Base-by-base conservation (phyloP, 2,113 vertebrate genomes). In the Erinaceus europaeus region DNA sequence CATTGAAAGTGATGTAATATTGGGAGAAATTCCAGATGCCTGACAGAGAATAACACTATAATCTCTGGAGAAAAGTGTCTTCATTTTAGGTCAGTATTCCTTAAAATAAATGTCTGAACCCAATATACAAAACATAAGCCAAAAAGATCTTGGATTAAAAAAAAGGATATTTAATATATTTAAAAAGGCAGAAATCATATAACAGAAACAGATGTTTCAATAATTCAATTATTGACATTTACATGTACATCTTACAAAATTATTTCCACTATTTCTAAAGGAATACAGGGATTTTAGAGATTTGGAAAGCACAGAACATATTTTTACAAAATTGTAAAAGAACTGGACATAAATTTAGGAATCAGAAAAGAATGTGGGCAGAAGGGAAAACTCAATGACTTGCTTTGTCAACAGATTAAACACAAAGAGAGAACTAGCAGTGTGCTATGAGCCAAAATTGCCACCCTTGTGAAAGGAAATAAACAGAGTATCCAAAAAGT, bases 211-310 rank as follows among this genome's bases (percentile, higher is more conserved):
- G 32, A 73, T 59, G 2, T 55, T 83, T 78, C 2, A 42, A 84
- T 25, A 82, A 84, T 62, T 80, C 27, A 88, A 25, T 40, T 29
- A 53, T n/a, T 78, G 32, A n/a, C 77, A 82, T 85, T 34, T 78
- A 65, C 38, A 87, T 11, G 46, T 77, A 0, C 15, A 53, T 52
- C 25, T 71, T 79, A 65, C 27, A 72, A 90, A 67, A 34, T 64
- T 9, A 7, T 25, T 15, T 21, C 48, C 64, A 84, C 17, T 50
- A 11, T 59, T 9, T 62, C 71, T 76, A 57, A 23, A 69, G 15
- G 76, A 81, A 88, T 40, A 53, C 59, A 53, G 6, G 17, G 4
- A 32, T 65, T 61, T 75, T 25, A 52, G 20, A 18, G 12, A 79
- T 69, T 40, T 73, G 10, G 52, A 76, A 80, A 69, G 3, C 42